A percentile compares a stretch with the other conserved stretches of the same genome.
Conservation (phyloP, 1,140 invertebrate genomes). For the Spodoptera litura region DNA sequence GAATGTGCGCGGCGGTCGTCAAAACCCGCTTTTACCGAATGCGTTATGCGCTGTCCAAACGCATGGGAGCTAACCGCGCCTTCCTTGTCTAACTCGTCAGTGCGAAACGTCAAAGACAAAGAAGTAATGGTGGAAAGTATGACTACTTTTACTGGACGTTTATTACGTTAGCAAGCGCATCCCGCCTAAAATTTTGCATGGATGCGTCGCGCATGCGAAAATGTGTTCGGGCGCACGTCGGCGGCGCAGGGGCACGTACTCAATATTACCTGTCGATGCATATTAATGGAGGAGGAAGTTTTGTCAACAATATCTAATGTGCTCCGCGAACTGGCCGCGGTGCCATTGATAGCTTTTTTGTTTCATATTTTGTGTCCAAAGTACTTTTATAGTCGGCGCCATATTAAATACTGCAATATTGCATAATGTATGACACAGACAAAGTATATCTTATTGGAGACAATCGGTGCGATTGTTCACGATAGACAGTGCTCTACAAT, state of each 20-base stretch:
- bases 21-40: slow-evolving; percentile 82
- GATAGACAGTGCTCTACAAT: slow-evolving; percentile 58
- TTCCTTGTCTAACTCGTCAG: slow-evolving; percentile 73
- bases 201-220: slow-evolving; percentile 83
- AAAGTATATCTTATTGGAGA: slow-evolving; percentile 54
- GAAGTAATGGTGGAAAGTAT: slow-evolving; percentile 72
- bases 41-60: slow-evolving; percentile 73
- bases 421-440: slow-evolving; percentile 74
- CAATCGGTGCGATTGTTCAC: slow-evolving; percentile 71
- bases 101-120: slow-evolving; percentile 65
- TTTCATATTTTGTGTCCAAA: slow-evolving; percentile 71
- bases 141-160: slow-evolving; percentile 75
- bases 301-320: slow-evolving; percentile 86
- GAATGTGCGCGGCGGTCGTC: slow-evolving; percentile 80
- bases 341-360: slow-evolving; percentile 82
- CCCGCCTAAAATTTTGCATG: slow-evolving; percentile 85
- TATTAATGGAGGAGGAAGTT: slow-evolving; percentile 84
- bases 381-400: slow-evolving; percentile 70
- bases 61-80: slow-evolving; percentile 61
- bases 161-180: slow-evolving; percentile 81
- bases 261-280: slow-evolving; percentile 82
- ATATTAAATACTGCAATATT: slow-evolving; percentile 75
- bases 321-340: slow-evolving; percentile 73
- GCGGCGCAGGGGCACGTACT: slow-evolving; percentile 76
- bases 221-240: slow-evolving; percentile 63